Conservation (phyloP, 2,888 invertebrate genomes). For the Lasioglossum morio region DNA sequence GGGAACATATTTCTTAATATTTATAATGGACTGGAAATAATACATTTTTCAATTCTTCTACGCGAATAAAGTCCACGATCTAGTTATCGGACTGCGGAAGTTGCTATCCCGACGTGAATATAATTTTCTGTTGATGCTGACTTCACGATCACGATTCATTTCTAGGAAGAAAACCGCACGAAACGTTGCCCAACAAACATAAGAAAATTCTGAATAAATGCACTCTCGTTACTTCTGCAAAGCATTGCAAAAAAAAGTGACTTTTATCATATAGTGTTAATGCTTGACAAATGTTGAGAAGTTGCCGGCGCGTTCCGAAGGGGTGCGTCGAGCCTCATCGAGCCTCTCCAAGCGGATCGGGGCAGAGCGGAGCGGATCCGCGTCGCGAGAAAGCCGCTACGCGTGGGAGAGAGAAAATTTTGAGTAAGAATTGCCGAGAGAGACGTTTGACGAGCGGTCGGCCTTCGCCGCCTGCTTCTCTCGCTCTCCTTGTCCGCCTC, state of each 20-base stretch:
- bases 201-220: background rate
- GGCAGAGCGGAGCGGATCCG: background rate
- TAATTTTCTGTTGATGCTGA: no score
- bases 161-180: no score
- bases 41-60: no score
- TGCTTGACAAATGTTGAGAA: background rate
- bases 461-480: conserved; percentile 66
- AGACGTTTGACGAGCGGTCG: conserved; percentile 74
- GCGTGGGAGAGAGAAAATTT: conserved; percentile 71
- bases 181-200: background rate
- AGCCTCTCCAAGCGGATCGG: background rate
- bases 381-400: conserved; percentile 44
- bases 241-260: background rate
- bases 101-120: no score
- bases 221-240: background rate
- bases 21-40: no score
- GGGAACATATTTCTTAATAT: no score
- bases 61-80: no score
- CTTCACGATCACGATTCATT: no score
- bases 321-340: conserved; percentile 20
- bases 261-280: background rate
- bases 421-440: conserved; percentile 70
- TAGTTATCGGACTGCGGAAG: no score
- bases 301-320: conserved; percentile 25
- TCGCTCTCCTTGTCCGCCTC: conserved; percentile 13